phyloP scores from a whole-genome alignment of 2,797 vertebrate genomes.

The Clarias fuscus region DNA sequence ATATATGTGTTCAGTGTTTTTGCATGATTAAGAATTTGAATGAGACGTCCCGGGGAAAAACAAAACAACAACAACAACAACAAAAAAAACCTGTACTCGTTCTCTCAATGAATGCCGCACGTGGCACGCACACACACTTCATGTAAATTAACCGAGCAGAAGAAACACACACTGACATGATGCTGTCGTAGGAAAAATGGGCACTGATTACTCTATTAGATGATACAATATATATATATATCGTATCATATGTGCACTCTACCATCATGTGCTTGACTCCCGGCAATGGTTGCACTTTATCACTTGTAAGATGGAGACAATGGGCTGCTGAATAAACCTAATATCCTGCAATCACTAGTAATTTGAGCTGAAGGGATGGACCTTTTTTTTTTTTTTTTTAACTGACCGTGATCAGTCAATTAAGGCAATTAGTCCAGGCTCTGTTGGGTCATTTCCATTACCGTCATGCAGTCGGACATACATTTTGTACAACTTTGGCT shows the following conservation, averaged over 20 bases:
- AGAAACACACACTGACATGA: slow-evolving; percentile 71
- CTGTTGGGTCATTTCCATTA: neutral
- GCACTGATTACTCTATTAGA: neutral
- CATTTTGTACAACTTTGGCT: neutral
- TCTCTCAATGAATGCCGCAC: slow-evolving; percentile 56
- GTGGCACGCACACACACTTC: slow-evolving; percentile 36
- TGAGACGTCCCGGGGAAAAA: slow-evolving; percentile 65
- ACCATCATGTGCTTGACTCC: neutral
- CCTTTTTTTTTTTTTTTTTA: too few relatives aligned
- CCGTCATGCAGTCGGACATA: neutral
- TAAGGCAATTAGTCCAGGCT: too few relatives aligned
- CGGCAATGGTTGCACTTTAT: neutral
- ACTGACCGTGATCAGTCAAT: too few relatives aligned
- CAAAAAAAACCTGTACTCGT: slow-evolving; percentile 64
- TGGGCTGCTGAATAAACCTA: neutral
- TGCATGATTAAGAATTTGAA: slow-evolving; percentile 80
- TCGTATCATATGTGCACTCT: neutral
- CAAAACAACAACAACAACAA: too few relatives aligned
- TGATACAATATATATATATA: neutral
- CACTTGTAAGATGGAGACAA: neutral
- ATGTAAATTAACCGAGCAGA: slow-evolving; percentile 54
- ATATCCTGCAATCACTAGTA: neutral
- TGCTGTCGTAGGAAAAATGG: slow-evolving; percentile 39
- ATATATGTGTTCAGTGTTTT: slow-evolving; percentile 79
- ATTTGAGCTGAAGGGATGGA: neutral